These are phyloP conservation scores for Mesitornis unicolor DNA, from an alignment of 2,113 vertebrate species.

Conservation along the genomic window DNA sequence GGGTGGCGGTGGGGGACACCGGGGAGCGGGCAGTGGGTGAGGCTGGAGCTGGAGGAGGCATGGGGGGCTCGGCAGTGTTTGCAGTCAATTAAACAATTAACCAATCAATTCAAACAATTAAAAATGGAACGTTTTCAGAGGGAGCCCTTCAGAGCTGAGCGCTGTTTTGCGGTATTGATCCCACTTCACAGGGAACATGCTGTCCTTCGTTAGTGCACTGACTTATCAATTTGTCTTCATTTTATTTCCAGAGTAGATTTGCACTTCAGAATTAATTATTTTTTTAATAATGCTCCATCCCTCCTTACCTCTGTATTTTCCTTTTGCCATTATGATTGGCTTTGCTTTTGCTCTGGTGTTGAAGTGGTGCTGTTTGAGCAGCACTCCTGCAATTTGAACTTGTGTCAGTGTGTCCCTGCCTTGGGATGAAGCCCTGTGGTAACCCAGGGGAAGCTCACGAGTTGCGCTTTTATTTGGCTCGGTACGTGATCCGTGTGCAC, in stretches of 20 bases:
- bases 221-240: fast-evolving
- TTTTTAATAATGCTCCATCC: neutral
- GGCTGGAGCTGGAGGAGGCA: no score
- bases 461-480: fast-evolving
- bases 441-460: neutral
- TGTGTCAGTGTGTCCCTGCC: fast-evolving
- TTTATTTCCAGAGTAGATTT: neutral
- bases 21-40: fast-evolving
- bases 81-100: no score
- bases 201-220: fast-evolving
- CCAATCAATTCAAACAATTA: fast-evolving
- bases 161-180: fast-evolving
- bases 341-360: neutral
- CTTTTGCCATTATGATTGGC: neutral
- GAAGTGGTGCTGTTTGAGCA: neutral
- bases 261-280: neutral
- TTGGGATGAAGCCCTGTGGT: neutral
- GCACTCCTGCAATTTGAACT: neutral
- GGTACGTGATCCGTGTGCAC: fast-evolving
- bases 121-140: no score
- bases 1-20: neutral
- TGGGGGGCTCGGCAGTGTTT: no score
- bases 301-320: neutral
- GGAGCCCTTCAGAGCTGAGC: neutral
- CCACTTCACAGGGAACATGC: fast-evolving